These are phyloP conservation scores for Brachionus koreanus DNA, from an alignment of 1,140 invertebrate genomes.

Conservation along the genomic window DNA sequence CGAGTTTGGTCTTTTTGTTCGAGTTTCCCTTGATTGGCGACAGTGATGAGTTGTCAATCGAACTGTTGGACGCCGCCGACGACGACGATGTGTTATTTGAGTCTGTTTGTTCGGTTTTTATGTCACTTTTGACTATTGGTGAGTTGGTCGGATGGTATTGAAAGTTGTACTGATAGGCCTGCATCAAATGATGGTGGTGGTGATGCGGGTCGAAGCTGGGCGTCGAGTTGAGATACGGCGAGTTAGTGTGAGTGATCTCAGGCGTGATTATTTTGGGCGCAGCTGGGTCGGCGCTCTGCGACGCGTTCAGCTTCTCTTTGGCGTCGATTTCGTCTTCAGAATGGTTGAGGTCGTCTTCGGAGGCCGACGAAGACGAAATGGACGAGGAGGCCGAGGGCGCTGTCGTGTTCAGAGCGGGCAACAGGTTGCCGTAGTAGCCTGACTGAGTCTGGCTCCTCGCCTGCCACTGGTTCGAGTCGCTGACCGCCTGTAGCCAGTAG, in stretches of 20 bases:
- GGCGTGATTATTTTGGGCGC: neutral
- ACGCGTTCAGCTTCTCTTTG: constrained; percentile 13
- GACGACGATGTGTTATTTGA: constrained; percentile 8
- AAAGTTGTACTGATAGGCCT: constrained; percentile 19
- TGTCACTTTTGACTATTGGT: neutral
- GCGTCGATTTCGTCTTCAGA: neutral
- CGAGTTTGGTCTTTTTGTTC: constrained; percentile 10
- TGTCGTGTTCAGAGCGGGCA: neutral
- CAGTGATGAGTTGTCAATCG: constrained; percentile 31
- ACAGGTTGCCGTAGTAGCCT: neutral
- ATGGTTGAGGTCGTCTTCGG: constrained; percentile 1
- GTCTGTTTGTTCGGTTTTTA: constrained; percentile 6
- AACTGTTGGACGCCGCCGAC: neutral
- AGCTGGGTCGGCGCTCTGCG: neutral
- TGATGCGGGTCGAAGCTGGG: neutral
- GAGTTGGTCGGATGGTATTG: neutral
- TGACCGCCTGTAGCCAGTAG: constrained; percentile 3
- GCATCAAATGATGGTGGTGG: constrained; percentile 13
- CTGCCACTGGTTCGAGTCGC: constrained; percentile 1
- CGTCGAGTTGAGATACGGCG: constrained; percentile 10
- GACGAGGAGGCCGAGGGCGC: neutral
- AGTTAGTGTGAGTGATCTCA: neutral
- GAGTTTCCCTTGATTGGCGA: neutral
- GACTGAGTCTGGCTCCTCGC: neutral
- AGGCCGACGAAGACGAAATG: neutral